Evolutionary conservation across 1,140 invertebrate species (phyloP), one percentile per base, ranked within the genome.

Genomic region (Pteromalus puparum): DNA sequence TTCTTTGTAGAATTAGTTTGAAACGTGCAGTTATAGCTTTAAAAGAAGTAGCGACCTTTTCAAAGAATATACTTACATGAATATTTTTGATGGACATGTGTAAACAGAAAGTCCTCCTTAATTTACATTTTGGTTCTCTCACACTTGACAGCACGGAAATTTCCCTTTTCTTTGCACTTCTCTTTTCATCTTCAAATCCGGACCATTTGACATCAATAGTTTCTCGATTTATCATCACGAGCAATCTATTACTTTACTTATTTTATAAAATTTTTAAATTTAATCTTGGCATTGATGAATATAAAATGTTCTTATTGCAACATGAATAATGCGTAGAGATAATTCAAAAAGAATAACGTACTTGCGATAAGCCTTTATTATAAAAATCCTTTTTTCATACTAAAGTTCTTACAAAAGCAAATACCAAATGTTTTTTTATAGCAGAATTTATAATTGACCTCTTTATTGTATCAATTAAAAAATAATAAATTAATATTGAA

Each of bases 401-500:
- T 13, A 15, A 18, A 48, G 46, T 15, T 13, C 46, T 48, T 48
- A 18, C 13, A 48, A 48, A 18, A 13, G 46, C 46, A 48, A 48
- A 48, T 48, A 18, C 46, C 46, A 48, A 48, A 15, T 13, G 13
- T 1, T 48, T 48, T 72, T 34, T 72, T n/a, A 26, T 10, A 26
- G 21, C 6, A 68, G 9, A n/a, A 68, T 24, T 68, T 68, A 68
- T 26, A 68, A n/a, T 26, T 24, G n/a, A 30, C 68, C 68, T 72
- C 7, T 30, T 72, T 72, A 74, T n/a, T 74, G 18, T 46, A 42
- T 74, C 48, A 65, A 78, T 78, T 28, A 67, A 46, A 67, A 70
- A 67, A n/a, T 24, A 38, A 48, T 79, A 79, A 79, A 38, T 79
- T 38, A 79, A 67, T 28, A 79, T 67, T 48, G 12, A 77, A 53